These are phyloP conservation scores for Alca torda DNA, from an alignment of 2,797 vertebrate genomes.

Conservation along the genomic window DNA sequence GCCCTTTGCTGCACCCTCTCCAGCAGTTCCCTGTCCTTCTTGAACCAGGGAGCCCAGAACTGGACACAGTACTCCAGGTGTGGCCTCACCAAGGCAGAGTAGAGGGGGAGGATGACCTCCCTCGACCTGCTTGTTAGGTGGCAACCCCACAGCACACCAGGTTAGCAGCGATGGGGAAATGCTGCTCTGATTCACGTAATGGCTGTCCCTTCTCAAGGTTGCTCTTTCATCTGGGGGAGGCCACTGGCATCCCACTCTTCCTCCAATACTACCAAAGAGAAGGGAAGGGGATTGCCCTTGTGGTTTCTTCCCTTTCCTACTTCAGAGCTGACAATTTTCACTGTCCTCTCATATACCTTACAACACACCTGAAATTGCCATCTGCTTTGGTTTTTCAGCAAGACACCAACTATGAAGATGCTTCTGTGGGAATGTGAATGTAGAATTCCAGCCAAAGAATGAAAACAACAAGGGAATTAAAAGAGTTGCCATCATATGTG, in stretches of 20 bases:
- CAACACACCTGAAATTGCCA: neutral
- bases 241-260: neutral
- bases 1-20: too few species aligned
- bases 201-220: neutral
- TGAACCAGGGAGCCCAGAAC: too few species aligned
- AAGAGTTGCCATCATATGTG: neutral
- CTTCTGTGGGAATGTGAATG: neutral
- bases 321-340: neutral
- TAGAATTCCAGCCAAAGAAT: neutral
- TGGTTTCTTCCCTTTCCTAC: neutral
- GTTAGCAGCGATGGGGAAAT: accelerated
- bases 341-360: neutral
- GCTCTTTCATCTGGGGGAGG: neutral
- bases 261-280: neutral
- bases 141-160: neutral
- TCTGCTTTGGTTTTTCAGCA: neutral
- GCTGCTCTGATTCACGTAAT: accelerated
- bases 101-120: too few species aligned
- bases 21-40: too few species aligned
- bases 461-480: neutral
- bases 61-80: too few species aligned
- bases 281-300: neutral
- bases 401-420: neutral
- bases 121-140: neutral
- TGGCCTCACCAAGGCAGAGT: too few species aligned